Evolutionary conservation across 2,113 vertebrate genomes (phyloP).

Genomic region (Anguilla japonica): DNA sequence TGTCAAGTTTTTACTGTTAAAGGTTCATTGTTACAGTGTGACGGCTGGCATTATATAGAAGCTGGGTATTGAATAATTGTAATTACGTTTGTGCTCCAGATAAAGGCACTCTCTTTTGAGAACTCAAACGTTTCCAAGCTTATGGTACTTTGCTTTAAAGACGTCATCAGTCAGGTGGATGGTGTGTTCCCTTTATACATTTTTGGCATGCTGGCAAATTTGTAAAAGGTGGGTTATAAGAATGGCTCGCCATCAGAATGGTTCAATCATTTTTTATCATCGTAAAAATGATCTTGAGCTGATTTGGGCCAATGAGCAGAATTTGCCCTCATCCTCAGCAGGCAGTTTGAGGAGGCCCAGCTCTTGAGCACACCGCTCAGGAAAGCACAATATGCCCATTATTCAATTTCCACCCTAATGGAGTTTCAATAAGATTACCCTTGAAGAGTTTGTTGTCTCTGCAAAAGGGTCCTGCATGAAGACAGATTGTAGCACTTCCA

Average conservation of each 20-base stretch:
- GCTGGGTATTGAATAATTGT: neutral
- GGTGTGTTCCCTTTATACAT: neutral
- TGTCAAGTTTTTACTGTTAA: neutral
- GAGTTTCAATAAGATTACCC: conserved; percentile 41
- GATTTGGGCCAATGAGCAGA: neutral
- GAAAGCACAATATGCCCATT: conserved; percentile 17
- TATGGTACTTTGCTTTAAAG: neutral
- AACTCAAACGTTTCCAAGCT: neutral
- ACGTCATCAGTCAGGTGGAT: neutral
- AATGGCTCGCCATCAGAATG: conserved; percentile 11
- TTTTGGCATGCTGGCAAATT: neutral
- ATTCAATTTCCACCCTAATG: conserved; percentile 56
- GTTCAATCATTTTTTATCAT: conserved; percentile 23
- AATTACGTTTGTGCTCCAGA: neutral
- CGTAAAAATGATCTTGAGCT: neutral
- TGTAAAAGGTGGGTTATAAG: neutral
- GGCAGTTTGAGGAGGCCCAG: neutral
- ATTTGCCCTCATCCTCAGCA: conserved; percentile 3
- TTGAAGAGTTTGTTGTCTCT: conserved; percentile 41
- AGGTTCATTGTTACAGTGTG: neutral
- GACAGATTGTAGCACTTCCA: conserved; percentile 52
- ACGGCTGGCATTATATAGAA: neutral
- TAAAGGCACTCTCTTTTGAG: neutral
- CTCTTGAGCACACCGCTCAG: neutral
- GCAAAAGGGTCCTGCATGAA: conserved; percentile 47